Percentiles rank a stretch among this genome's conserved stretches.
These are phyloP conservation scores for Serranus cabrilla DNA, from an alignment of 2,797 vertebrate species.

Conservation along the genomic window DNA sequence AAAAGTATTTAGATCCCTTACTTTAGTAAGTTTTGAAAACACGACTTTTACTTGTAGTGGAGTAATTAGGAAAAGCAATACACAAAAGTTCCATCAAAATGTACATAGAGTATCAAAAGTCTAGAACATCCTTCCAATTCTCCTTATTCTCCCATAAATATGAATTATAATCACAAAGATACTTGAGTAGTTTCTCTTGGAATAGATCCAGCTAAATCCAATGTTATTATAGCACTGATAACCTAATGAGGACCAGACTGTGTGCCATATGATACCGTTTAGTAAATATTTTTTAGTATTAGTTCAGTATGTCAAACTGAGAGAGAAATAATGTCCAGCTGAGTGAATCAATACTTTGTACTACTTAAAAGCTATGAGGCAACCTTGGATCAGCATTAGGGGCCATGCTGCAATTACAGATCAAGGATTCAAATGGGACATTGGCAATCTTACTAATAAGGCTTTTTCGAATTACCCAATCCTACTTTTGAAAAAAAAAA, in stretches of 20 bases:
- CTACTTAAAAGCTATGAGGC: not conserved
- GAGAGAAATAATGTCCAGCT: not conserved
- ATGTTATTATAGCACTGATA: constrained; percentile 5
- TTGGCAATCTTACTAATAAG: constrained; percentile 18
- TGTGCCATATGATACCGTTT: not conserved
- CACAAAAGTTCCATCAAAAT: too few species aligned
- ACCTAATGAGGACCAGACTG: not conserved
- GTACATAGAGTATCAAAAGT: too few species aligned
- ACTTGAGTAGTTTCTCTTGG: constrained; percentile 1
- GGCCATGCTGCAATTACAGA: constrained; percentile 16
- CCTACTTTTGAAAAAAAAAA: not conserved
- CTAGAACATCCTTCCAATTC: constrained; percentile 3
- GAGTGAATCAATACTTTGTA: constrained; percentile 1
- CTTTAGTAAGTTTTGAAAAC: too few species aligned
- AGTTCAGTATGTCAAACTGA: constrained; percentile 13
- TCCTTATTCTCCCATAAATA: constrained; percentile 18
- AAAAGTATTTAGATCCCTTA: too few species aligned
- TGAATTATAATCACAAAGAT: not conserved
- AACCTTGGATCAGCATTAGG: constrained; percentile 9
- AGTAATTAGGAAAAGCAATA: too few species aligned
- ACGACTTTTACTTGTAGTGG: too few species aligned
- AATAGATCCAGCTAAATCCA: not conserved
- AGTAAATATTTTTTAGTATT: constrained; percentile 2
- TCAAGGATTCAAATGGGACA: constrained; percentile 30
- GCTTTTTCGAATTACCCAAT: constrained; percentile 10